Conservation (phyloP, 1,140 invertebrate genomes). For the Paralvinella palmiformis region DNA sequence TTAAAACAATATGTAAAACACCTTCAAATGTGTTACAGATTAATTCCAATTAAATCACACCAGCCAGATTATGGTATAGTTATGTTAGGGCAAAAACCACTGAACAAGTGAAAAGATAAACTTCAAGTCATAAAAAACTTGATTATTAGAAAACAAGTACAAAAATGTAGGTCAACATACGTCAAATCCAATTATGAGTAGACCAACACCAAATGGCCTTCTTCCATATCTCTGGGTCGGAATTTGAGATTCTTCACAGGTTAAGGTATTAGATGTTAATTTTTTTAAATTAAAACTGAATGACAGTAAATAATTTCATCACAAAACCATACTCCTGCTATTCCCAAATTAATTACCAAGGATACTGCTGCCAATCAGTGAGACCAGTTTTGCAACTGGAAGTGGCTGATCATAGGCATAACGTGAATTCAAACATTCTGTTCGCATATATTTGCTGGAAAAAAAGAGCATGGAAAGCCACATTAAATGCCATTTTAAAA, state of each 20-base stretch:
- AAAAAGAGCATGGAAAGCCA: conserved; percentile 21
- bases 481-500: no score
- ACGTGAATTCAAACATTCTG: conserved; percentile 86
- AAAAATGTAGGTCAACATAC: conserved; percentile 58
- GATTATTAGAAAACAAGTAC: no score
- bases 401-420: conserved; percentile 78
- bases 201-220: conserved; percentile 92
- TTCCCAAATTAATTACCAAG: conserved; percentile 24
- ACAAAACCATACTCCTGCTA: no score
- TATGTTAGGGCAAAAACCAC: no score
- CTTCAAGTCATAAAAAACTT: no score
- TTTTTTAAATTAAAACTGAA: no score
- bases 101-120: not conserved
- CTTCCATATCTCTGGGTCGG: conserved; percentile 96
- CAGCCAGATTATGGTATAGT: no score
- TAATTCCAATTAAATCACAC: no score
- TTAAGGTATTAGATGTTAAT: no score
- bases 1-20: no score
- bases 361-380: conserved; percentile 73
- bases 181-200: conserved; percentile 94
- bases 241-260: conserved; percentile 78
- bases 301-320: no score
- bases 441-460: conserved; percentile 83
- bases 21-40: no score
- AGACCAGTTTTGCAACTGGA: conserved; percentile 78